These are phyloP conservation scores for Nyctibius bracteatus DNA, from an alignment of 2,113 vertebrate genomes.

Conservation along the genomic window DNA sequence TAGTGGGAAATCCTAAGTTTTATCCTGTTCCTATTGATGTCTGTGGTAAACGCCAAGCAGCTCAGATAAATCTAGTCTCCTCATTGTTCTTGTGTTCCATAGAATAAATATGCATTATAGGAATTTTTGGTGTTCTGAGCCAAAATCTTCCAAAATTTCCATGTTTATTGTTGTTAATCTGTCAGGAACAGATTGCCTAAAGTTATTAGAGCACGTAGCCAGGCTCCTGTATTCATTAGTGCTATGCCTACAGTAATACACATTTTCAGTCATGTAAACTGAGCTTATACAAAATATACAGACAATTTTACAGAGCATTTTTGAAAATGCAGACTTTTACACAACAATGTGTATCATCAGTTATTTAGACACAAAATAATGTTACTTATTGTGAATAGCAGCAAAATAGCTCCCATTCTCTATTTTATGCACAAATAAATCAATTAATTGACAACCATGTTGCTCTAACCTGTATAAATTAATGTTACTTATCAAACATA, in stretches of 20 bases:
- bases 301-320: background rate
- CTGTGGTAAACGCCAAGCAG: background rate
- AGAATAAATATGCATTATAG: background rate
- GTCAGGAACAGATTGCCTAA: background rate
- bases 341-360: background rate
- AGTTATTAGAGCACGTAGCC: background rate
- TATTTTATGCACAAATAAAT: background rate
- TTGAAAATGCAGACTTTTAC: background rate
- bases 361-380: background rate
- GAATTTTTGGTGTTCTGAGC: background rate
- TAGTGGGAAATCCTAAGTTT: background rate
- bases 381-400: background rate
- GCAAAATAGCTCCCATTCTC: background rate
- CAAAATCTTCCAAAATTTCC: background rate
- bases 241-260: background rate
- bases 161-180: background rate
- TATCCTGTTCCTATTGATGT: background rate
- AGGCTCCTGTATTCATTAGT: background rate
- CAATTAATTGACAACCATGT: background rate
- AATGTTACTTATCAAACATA: background rate
- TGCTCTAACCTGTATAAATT: background rate
- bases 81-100: background rate
- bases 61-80: background rate
- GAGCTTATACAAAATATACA: background rate
- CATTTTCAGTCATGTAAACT: background rate